Percentiles rank a stretch among this genome's conserved stretches.
phyloP scores from a whole-genome alignment of 2,888 invertebrate species.

The Tenthredo mesomela region DNA sequence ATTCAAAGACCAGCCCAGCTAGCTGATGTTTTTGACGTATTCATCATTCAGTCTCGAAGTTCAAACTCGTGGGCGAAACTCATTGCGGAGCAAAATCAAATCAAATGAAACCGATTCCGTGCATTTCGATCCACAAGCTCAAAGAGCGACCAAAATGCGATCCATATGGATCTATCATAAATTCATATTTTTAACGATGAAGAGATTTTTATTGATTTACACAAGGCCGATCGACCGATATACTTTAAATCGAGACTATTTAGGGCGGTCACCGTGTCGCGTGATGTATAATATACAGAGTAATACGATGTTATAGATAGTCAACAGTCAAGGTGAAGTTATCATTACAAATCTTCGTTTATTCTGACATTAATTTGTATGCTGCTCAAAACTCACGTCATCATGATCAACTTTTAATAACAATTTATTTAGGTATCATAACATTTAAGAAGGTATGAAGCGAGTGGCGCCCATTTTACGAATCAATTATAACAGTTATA shows the following conservation, averaged over 20 bases:
- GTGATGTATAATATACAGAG: neutral
- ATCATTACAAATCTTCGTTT: constrained; percentile 28
- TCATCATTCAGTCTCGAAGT: neutral
- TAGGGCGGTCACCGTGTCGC: neutral
- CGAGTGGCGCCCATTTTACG: neutral
- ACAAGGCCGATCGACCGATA: constrained; percentile 16
- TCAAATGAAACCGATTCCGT: neutral
- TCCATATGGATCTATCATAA: neutral
- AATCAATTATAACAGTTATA: neutral
- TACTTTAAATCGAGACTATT: neutral
- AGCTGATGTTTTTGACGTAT: too few relatives aligned
- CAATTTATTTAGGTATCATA: constrained; percentile 5
- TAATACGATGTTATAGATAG: neutral
- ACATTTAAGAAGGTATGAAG: neutral
- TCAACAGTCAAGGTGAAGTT: constrained; percentile 16
- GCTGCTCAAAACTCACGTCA: neutral
- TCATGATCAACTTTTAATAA: constrained; percentile 28
- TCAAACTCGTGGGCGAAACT: neutral
- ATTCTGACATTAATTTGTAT: constrained; percentile 5
- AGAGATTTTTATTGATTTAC: constrained; percentile 15
- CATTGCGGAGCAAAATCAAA: neutral
- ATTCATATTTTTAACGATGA: constrained; percentile 1
- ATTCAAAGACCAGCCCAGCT: too few relatives aligned
- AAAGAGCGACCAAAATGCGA: neutral
- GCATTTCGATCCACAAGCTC: neutral